These are phyloP conservation scores for Atta cephalotes DNA, from an alignment of 1,140 invertebrate genomes.

Conservation along the genomic window DNA sequence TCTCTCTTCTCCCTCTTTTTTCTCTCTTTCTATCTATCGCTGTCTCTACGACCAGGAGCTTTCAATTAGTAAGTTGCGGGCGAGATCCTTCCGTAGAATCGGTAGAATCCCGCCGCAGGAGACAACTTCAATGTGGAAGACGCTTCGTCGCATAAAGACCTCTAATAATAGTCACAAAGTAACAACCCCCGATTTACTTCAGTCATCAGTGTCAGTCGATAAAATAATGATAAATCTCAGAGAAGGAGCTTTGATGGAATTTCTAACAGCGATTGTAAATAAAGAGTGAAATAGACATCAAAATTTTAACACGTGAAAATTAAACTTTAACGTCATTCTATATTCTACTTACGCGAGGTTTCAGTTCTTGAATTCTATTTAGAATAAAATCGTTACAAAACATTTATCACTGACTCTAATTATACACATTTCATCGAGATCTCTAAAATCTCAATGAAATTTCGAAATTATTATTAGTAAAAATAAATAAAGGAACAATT, in stretches of 20 bases:
- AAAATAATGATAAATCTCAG: conserved; percentile 6
- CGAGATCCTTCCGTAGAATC: conserved; percentile 18
- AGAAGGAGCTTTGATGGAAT: neutral
- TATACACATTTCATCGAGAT: too few species aligned
- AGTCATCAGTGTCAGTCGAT: neutral
- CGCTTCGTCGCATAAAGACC: conserved; percentile 16
- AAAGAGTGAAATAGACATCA: neutral
- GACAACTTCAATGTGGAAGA: conserved; percentile 25
- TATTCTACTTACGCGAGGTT: neutral
- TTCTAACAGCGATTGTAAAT: neutral
- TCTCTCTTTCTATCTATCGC: conserved; percentile 9
- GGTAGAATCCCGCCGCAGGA: neutral
- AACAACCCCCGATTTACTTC: conserved; percentile 8
- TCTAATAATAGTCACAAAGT: conserved; percentile 48
- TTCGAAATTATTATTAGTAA: too few species aligned
- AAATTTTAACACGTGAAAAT: conserved; percentile 8
- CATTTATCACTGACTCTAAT: neutral
- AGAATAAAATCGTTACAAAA: neutral
- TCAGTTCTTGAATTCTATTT: neutral
- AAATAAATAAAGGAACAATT: too few species aligned
- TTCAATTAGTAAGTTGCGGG: conserved; percentile 71
- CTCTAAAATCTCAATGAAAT: too few species aligned
- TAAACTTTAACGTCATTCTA: neutral
- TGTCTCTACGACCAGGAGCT: conserved; percentile 40
- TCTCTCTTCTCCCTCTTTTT: conserved; percentile 5